phyloP scores from a whole-genome alignment of 92 coral and sea anemone genomes.

The Heliopora coerulea region DNA sequence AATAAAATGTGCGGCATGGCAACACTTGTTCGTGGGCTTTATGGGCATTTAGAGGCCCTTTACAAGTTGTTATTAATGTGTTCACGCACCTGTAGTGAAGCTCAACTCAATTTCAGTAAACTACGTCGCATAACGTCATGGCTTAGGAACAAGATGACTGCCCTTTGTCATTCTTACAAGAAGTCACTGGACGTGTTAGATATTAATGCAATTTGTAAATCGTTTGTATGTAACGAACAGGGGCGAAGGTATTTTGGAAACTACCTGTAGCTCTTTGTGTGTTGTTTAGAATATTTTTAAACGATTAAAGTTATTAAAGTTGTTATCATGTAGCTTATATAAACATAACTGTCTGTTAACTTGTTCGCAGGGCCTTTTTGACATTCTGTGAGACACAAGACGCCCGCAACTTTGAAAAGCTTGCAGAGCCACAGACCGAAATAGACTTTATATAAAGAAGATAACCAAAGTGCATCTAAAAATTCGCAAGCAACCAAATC shows the following conservation, averaged over 20 bases:
- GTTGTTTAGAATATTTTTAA: not conserved
- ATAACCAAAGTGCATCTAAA: too few species aligned
- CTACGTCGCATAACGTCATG: slow-evolving; percentile 19
- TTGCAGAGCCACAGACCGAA: not conserved
- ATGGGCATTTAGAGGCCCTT: slow-evolving; percentile 4
- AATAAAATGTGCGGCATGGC: slow-evolving; percentile 7
- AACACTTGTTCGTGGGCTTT: slow-evolving; percentile 12
- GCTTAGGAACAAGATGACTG: slow-evolving; percentile 20
- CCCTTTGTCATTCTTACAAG: slow-evolving; percentile 17
- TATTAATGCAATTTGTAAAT: not conserved
- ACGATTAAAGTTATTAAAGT: not conserved
- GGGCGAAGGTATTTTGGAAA: slow-evolving; percentile 8
- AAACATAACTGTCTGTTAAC: not conserved
- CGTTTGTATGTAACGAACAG: slow-evolving; percentile 17
- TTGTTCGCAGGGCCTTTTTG: not conserved
- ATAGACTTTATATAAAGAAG: too few species aligned
- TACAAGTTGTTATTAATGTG: slow-evolving; percentile 9
- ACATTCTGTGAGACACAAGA: slow-evolving; percentile 4
- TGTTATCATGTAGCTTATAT: not conserved
- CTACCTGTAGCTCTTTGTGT: not conserved
- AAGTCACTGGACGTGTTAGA: not conserved
- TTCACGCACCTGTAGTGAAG: slow-evolving; percentile 2
- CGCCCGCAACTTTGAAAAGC: slow-evolving; percentile 1
- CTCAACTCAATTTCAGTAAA: slow-evolving; percentile 4
- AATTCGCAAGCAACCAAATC: too few species aligned